Evolutionary conservation across 2,888 invertebrate species (phyloP).

Genomic region (Harmothoe impar): DNA sequence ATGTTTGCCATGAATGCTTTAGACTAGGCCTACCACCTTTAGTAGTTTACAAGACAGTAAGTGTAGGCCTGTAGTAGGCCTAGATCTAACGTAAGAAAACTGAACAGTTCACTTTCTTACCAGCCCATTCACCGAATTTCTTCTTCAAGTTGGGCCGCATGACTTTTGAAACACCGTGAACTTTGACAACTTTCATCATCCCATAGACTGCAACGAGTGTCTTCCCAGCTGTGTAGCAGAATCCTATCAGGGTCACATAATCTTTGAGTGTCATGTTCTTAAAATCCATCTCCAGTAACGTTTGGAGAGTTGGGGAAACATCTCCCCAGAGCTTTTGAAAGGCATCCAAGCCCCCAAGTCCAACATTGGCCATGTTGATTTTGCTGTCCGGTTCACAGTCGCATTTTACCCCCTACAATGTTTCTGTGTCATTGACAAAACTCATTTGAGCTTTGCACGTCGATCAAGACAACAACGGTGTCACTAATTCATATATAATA

Average conservation of each 20-base stretch:
- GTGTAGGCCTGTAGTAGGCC: too few relatives aligned
- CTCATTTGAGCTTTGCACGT: neutral
- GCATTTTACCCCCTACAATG: neutral
- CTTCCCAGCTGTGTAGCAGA: constrained; percentile 39
- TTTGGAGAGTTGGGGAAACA: constrained; percentile 14
- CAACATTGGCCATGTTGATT: constrained; percentile 44
- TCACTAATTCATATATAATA: neutral
- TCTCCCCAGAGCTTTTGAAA: constrained; percentile 37
- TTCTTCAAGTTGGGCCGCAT: constrained; percentile 33
- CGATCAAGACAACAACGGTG: neutral
- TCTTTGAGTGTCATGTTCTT: constrained; percentile 56
- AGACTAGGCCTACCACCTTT: too few relatives aligned
- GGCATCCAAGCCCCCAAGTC: constrained; percentile 29
- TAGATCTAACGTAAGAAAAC: too few relatives aligned
- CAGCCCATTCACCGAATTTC: constrained; percentile 59
- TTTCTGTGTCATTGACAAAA: neutral
- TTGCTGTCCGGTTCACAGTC: neutral
- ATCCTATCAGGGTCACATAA: constrained; percentile 53
- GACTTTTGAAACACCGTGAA: constrained; percentile 59
- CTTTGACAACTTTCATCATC: constrained; percentile 24
- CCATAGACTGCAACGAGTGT: constrained; percentile 44
- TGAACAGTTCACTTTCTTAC: neutral
- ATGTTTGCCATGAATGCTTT: too few relatives aligned
- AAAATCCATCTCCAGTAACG: constrained; percentile 43
- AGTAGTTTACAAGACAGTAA: too few relatives aligned